Evolutionary conservation across 2,888 invertebrate species (phyloP), one percentile per base, ranked within the genome.

Genomic region (Drosophila fungiperda): DNA sequence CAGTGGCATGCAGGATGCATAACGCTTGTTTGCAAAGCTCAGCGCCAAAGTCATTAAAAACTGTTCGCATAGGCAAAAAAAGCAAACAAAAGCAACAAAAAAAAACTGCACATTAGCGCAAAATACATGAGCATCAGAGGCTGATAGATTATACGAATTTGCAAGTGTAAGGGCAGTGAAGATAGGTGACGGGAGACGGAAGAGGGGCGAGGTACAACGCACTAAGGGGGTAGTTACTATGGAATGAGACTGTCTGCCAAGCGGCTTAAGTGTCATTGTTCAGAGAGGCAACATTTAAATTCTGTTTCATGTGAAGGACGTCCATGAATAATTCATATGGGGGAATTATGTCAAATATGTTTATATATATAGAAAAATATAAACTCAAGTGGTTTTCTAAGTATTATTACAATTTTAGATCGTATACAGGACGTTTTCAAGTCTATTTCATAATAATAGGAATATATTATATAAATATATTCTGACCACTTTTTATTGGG

Each of bases 31-130:
- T 86, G 76, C 88, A 80, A 76, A 82, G 88, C 88, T 87, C 78
- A 80, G 71, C 88, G 68, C 76, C 84, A 89, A 87, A 87, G 87
- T 87, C 87, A 87, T 87, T 87, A 87, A 87, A 87, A 87, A 90
- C 76, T 87, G 90, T 87, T 76, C 89, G 74, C 89, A 80, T 87
- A 90, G 87, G 89, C 87, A 88, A 75, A 83, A 86, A 72, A 66
- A 53, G 45, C 45, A 45, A 23, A 45, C 15, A 81, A 61, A 59
- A 32, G 29, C 29, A 29, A 38, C 20, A 49, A 58, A 55, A 48
- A 70, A 88, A 85, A 88, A 82, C 76, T 89, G 85, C 89, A 86
- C 84, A 89, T 87, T 89, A 90, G 88, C 80, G 90, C 80, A 87
- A 80, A 86, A 87, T 86, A 89, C 68, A 78, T 61, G 66, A 82